These are phyloP conservation scores for Pogonomyrmex barbatus DNA, from an alignment of 1,140 invertebrate genomes.

Conservation along the genomic window DNA sequence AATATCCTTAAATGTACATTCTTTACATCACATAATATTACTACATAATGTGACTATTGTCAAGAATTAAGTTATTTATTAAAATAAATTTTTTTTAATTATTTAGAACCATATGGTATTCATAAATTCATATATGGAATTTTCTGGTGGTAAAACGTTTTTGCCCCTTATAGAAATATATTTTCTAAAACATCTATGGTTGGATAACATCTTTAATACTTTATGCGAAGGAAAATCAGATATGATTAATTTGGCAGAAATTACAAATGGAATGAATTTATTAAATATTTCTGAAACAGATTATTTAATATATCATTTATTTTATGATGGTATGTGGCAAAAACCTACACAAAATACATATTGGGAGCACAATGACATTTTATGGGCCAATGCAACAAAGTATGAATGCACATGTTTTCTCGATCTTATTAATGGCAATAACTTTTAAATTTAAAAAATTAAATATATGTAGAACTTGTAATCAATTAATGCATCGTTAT, in stretches of 20 bases:
- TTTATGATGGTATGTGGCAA: constrained; percentile 26
- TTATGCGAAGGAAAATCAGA: neutral
- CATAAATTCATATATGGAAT: constrained; percentile 27
- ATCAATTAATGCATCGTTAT: neutral
- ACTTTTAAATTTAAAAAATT: neutral
- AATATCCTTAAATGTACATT: constrained; percentile 3
- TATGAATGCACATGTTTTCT: constrained; percentile 1
- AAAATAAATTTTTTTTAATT: neutral
- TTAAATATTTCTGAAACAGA: neutral
- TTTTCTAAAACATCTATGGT: too few relatives aligned
- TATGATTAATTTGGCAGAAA: neutral
- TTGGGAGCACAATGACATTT: neutral
- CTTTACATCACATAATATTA: neutral
- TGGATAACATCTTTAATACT: too few relatives aligned
- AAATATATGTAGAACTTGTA: neutral
- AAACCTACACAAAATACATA: neutral
- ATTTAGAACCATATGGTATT: neutral
- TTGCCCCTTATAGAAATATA: neutral
- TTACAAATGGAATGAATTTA: neutral
- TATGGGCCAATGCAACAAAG: constrained; percentile 22
- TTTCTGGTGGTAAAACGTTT: neutral
- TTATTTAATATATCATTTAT: neutral
- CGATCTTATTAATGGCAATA: constrained; percentile 8
- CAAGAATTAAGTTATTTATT: neutral
- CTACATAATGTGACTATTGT: too few relatives aligned